Evolutionary conservation across 2,797 vertebrate genomes (phyloP).

Genomic region (Champsocephalus esox): DNA sequence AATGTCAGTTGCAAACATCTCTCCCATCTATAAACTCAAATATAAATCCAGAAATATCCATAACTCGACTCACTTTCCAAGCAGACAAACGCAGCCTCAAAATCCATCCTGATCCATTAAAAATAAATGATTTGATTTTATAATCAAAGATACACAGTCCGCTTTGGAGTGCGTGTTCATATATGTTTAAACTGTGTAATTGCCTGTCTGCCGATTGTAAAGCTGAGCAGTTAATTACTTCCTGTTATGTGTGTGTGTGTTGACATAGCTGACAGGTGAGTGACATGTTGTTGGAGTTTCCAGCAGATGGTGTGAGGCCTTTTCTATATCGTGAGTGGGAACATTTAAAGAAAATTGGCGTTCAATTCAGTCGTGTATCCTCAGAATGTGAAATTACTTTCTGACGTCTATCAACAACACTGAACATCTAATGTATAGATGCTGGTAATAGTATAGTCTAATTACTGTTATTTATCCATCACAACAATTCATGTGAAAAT

Average conservation of each 20-base stretch:
- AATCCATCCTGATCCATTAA: constrained; percentile 29
- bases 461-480: not conserved
- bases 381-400: constrained; percentile 31
- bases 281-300: constrained; percentile 36
- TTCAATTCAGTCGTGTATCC: not conserved
- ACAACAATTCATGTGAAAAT: constrained; percentile 17
- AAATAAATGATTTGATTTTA: not conserved
- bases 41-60: constrained; percentile 26
- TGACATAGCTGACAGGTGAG: constrained; percentile 50
- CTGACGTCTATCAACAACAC: not conserved
- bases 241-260: constrained; percentile 1
- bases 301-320: constrained; percentile 29
- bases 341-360: constrained; percentile 27
- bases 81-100: constrained; percentile 27
- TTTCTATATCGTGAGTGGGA: constrained; percentile 10
- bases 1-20: not conserved
- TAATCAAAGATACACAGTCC: constrained; percentile 20
- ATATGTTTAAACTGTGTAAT: constrained; percentile 67
- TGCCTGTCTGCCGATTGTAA: constrained; percentile 53
- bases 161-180: constrained; percentile 32
- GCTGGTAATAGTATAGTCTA: not conserved
- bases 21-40: not conserved
- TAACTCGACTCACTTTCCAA: constrained; percentile 25
- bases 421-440: not conserved
- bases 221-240: constrained; percentile 63